These are phyloP conservation scores for Morus bassanus DNA, from an alignment of 2,797 vertebrate genomes.

Conservation along the genomic window DNA sequence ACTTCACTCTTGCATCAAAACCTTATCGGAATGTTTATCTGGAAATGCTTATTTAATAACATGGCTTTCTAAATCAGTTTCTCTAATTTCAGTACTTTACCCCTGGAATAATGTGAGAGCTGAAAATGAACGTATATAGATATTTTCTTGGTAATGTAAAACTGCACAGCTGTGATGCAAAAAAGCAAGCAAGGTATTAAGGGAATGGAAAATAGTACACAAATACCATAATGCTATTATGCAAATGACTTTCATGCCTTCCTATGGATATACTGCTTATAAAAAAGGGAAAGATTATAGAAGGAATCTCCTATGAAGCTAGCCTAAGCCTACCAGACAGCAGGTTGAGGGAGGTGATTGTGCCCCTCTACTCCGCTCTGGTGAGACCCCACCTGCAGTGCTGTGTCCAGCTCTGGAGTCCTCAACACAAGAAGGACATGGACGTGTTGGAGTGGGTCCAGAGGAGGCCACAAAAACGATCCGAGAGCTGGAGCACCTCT, in stretches of 20 bases:
- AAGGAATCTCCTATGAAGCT: background rate
- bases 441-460: too few species aligned
- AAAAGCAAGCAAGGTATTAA: background rate
- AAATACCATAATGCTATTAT: background rate
- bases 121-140: background rate
- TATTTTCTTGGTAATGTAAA: background rate
- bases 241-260: background rate
- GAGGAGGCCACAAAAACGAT: too few species aligned
- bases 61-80: background rate
- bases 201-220: background rate
- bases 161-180: background rate
- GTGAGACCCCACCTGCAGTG: too few species aligned
- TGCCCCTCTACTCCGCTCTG: too few species aligned
- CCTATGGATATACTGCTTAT: background rate
- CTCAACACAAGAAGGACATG: too few species aligned
- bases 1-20: background rate
- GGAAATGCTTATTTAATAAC: background rate
- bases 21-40: background rate
- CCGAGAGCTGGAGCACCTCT: too few species aligned
- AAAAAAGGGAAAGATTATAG: background rate
- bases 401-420: too few species aligned
- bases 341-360: too few species aligned
- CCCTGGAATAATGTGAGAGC: background rate
- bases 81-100: background rate
- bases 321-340: background rate